These are phyloP conservation scores for Lasioglossum vierecki DNA, from an alignment of 2,888 invertebrate genomes.

Conservation along the genomic window DNA sequence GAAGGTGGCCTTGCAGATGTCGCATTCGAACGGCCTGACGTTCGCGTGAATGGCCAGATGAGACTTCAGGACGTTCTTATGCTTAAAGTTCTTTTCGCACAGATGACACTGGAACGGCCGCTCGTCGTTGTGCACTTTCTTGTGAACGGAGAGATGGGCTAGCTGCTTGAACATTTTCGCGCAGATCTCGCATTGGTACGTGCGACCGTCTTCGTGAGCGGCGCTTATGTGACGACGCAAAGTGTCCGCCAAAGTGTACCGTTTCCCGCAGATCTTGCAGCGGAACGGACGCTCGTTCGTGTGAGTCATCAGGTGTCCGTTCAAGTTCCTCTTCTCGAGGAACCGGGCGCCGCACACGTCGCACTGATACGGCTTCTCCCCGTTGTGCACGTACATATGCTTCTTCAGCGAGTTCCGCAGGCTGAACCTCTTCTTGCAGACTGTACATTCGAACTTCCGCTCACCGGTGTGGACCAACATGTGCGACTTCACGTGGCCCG, in stretches of 20 bases:
- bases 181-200: slow-evolving; percentile 80
- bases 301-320: slow-evolving; percentile 77
- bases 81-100: slow-evolving; percentile 85
- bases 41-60: slow-evolving; percentile 84
- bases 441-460: slow-evolving; percentile 84
- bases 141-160: slow-evolving; percentile 78
- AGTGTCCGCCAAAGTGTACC: slow-evolving; percentile 78
- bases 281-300: slow-evolving; percentile 77
- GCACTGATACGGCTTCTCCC: slow-evolving; percentile 79
- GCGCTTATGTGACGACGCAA: slow-evolving; percentile 77
- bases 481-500: slow-evolving; percentile 84
- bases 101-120: slow-evolving; percentile 85
- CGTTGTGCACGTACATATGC: slow-evolving; percentile 84
- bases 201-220: slow-evolving; percentile 77
- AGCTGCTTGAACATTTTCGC: slow-evolving; percentile 80
- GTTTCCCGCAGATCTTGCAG: slow-evolving; percentile 78
- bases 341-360: slow-evolving; percentile 78
- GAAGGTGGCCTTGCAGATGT: slow-evolving; percentile 84
- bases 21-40: slow-evolving; percentile 84
- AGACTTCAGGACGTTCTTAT: slow-evolving; percentile 84
- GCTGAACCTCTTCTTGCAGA: slow-evolving; percentile 85
- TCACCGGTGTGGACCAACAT: slow-evolving; percentile 85
- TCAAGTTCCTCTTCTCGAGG: slow-evolving; percentile 76
- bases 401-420: slow-evolving; percentile 83
- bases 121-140: slow-evolving; percentile 84